A percentile compares a stretch with the other conserved stretches of the same genome.
These are phyloP conservation scores for Pomatostomus ruficeps DNA, from an alignment of 2,113 vertebrate genomes.

Conservation along the genomic window DNA sequence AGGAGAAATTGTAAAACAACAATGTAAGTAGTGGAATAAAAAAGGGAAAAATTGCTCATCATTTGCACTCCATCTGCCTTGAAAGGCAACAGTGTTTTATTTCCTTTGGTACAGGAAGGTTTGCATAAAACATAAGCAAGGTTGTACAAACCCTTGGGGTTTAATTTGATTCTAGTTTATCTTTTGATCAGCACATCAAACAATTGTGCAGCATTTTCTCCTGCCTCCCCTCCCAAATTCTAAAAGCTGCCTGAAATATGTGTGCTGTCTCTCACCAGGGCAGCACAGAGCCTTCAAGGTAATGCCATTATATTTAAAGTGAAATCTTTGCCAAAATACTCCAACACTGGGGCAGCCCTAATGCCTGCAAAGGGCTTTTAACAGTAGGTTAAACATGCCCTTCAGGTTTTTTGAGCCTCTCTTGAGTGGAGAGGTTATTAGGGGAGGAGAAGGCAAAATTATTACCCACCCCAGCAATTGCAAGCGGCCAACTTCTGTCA, in stretches of 20 bases:
- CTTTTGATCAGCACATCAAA: conserved; percentile 64
- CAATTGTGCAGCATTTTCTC: conserved; percentile 4
- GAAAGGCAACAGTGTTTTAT: conserved; percentile 1
- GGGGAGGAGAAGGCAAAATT: background rate
- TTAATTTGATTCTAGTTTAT: conserved; percentile 51
- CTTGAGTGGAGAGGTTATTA: background rate
- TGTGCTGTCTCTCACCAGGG: background rate
- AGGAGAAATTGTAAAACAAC: background rate
- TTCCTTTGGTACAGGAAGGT: conserved; percentile 14
- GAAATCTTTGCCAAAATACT: background rate
- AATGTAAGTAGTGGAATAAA: background rate
- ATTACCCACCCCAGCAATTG: background rate
- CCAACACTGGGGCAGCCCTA: background rate
- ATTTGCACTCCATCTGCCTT: conserved; percentile 25
- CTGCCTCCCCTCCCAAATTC: background rate
- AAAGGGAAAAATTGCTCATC: background rate
- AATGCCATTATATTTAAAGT: background rate
- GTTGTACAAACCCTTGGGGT: conserved; percentile 28
- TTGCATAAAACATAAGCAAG: conserved; percentile 57
- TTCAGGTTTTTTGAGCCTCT: background rate
- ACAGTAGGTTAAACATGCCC: background rate
- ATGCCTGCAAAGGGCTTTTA: background rate
- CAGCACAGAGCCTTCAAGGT: background rate
- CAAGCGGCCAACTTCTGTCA: background rate
- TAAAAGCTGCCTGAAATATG: background rate